Evolutionary conservation across 53 echinoderm and acorn worm species (phyloP), one percentile per base, ranked within the genome.

Genomic region (Actinopyga echinites): DNA sequence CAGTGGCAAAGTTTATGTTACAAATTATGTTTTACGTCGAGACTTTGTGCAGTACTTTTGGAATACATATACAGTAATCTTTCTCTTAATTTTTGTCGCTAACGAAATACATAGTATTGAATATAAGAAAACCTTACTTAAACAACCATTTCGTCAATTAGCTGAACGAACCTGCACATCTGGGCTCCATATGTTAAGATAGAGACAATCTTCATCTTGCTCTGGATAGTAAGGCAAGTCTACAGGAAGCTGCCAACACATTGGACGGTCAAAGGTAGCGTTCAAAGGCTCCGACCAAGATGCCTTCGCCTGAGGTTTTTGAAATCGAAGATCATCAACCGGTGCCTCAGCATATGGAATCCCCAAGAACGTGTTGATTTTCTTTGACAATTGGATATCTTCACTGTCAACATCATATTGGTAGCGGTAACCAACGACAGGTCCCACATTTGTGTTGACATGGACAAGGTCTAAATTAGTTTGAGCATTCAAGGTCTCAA

Each of bases 311-410:
- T 71, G 83, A 9, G 94, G 89, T 34, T 88, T 74, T 31, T 77
- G 64, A 56, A 93, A 93, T 9, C 91, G 88, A 34, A 87, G 85
- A 44, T 83, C 65, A 0, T 87, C 95, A 17, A 89, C 74, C 54
- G 95, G 95, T 22, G 95, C 92, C 58, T 92, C 92, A 25, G 95
- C 92, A 74, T 87, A 95, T 29, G 95, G 92, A 60, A 95, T 90
- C 43, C 95, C 95, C 60, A 81, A 83, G 44, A 84, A 95, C 53
- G 91, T 83, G 66, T 93, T 80, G 78, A 93, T 59, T 42, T 36
- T 69, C 69, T 79, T 65, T 79, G 24, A 53, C 32, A 89, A 15
- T 9, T 77, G 77, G 54, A 77, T 31, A 56, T 11, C 56, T 15
- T 19, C 56, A 55, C 30, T 30, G 56, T 77, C 55, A 12, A 77